These are phyloP conservation scores for Rhinoraja longicauda DNA, from an alignment of 2,797 vertebrate genomes.

Conservation along the genomic window DNA sequence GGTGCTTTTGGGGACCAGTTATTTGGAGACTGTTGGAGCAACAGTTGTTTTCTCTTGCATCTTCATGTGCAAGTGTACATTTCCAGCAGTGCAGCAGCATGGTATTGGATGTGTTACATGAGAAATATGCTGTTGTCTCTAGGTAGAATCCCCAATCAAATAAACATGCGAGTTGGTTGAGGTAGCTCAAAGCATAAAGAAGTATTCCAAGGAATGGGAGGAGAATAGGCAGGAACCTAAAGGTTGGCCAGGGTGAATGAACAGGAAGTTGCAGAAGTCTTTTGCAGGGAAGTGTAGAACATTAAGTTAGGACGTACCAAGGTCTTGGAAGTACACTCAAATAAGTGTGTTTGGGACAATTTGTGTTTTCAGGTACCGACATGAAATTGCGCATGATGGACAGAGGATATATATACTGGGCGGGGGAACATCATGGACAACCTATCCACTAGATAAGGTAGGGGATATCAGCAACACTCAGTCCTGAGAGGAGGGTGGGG, in stretches of 20 bases:
- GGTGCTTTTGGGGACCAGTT: not conserved
- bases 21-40: not conserved
- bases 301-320: not conserved
- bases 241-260: not conserved
- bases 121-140: not conserved
- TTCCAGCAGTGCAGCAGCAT: not conserved
- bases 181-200: not conserved
- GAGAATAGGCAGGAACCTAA: not conserved
- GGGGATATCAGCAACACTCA: not conserved
- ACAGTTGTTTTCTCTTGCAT: no score
- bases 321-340: not conserved
- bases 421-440: constrained; percentile 95
- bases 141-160: not conserved
- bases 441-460: constrained; percentile 95
- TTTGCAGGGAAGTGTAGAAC: not conserved
- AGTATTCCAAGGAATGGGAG: not conserved
- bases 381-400: constrained; percentile 93
- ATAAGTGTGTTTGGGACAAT: constrained; percentile 35
- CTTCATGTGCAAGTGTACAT: not conserved
- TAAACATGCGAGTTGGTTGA: not conserved
- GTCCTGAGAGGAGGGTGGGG: not conserved
- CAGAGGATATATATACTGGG: constrained; percentile 93
- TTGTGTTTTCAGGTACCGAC: constrained; percentile 75
- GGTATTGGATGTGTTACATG: not conserved
- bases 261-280: not conserved